These are phyloP conservation scores for Vanessa atalanta DNA, from an alignment of 1,140 invertebrate genomes.

Conservation along the genomic window DNA sequence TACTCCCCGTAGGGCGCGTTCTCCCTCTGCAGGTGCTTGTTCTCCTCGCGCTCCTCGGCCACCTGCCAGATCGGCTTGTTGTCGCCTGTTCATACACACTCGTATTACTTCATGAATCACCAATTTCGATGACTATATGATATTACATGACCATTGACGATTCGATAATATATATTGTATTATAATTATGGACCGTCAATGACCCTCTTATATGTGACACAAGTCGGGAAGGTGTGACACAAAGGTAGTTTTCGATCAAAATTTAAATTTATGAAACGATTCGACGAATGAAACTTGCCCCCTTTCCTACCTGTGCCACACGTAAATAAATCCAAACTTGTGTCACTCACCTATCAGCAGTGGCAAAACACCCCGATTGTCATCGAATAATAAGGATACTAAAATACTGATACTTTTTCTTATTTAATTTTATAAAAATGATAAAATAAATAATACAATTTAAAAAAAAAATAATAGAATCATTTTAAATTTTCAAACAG, in stretches of 20 bases:
- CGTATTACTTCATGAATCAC: background rate
- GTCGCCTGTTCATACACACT: constrained; percentile 84
- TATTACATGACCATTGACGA: constrained; percentile 14
- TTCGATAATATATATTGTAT: constrained; percentile 8
- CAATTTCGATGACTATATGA: background rate
- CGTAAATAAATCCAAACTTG: constrained; percentile 69
- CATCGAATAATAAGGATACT: background rate
- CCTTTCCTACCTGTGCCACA: constrained; percentile 80
- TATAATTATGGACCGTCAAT: constrained; percentile 33
- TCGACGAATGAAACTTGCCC: constrained; percentile 18
- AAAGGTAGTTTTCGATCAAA: constrained; percentile 20
- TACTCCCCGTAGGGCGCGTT: constrained; percentile 96
- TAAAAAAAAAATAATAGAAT: constrained; percentile 2
- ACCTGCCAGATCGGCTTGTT: constrained; percentile 99
- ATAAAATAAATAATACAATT: constrained; percentile 13
- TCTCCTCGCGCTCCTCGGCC: constrained; percentile 98
- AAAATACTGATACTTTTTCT: constrained; percentile 23
- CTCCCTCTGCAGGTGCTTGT: constrained; percentile 95
- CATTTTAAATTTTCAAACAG: background rate
- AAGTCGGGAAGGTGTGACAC: constrained; percentile 80
- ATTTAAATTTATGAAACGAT: constrained; percentile 1
- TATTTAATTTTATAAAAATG: constrained; percentile 14
- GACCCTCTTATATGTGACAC: constrained; percentile 65
- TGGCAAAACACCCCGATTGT: constrained; percentile 20
- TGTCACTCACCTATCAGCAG: constrained; percentile 71